Evolutionary conservation across 2,888 invertebrate species (phyloP), one percentile per base, ranked within the genome.

Genomic region (Hypolimnas misippus): DNA sequence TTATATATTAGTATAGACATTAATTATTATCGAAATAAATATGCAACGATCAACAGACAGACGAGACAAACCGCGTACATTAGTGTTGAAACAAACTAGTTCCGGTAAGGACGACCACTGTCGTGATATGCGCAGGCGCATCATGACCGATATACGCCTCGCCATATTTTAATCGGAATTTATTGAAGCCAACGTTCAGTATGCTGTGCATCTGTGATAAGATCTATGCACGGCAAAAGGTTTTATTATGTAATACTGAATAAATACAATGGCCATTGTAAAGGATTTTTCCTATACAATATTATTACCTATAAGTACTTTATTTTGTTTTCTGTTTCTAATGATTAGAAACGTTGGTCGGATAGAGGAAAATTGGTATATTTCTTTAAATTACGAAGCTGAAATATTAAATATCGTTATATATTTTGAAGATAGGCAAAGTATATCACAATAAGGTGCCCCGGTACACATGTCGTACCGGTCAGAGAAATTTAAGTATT

Each of bases 81-180:
- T 49, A 29, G 49, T 49, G 49, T 29, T 49, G 49, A 29, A 49
- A 49, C 49, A 25, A 49, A 49, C 49, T 29, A 3, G 49, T 49
- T 49, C 14, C 44, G 19, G 29, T 49, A 49, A 49, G 49, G 49
- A 49, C 49, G n/a, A 38, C 49, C 29, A 14, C 29, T 56, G 55
- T 8, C 8, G 19, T 46, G 54, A 35, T 33, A 33, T 55, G 59
- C 44, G 63, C 29, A 31, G 29, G 51, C 59, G 51, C 59, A 60
- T 63, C 63, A 60, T 63, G 63, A 63, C 59, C 63, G 63, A 59
- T 63, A 63, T 63, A 29, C 49, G 35, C 19, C 16, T 54, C 38
- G 42, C 56, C 55, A 56, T 51, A 19, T 31, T 50, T 38, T 54
- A 54, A 54, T 58, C 35, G 57, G 25, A 54, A 58, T 35, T 29